These are phyloP conservation scores for Microctonus brassicae DNA, from an alignment of 2,888 invertebrate species.

Conservation along the genomic window DNA sequence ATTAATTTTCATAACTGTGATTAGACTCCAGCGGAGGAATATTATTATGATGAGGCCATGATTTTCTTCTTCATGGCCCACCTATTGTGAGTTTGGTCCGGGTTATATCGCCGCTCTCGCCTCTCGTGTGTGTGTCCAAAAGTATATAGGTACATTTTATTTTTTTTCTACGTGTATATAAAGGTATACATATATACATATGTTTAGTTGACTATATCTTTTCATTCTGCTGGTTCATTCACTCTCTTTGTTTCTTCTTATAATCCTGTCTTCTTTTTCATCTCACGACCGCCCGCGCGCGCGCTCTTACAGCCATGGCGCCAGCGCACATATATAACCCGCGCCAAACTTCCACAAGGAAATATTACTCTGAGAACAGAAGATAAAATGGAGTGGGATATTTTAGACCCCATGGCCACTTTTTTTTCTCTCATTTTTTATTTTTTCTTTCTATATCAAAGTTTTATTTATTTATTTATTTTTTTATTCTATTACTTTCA, in stretches of 20 bases:
- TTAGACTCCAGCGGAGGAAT: constrained; percentile 59
- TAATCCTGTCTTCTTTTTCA: constrained; percentile 31
- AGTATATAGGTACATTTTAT: constrained; percentile 27
- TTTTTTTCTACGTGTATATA: constrained; percentile 23
- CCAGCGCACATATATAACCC: constrained; percentile 61
- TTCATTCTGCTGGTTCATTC: constrained; percentile 35
- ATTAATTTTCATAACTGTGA: constrained; percentile 64
- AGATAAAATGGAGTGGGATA: constrained; percentile 37
- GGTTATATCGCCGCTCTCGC: constrained; percentile 33
- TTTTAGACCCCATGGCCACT: constrained; percentile 43
- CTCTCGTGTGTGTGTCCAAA: constrained; percentile 5
- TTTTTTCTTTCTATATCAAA: constrained; percentile 13
- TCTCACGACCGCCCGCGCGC: constrained; percentile 31
- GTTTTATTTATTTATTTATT: constrained; percentile 32
- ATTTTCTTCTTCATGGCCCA: constrained; percentile 53
- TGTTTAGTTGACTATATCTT: constrained; percentile 35
- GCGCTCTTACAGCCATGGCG: constrained; percentile 57
- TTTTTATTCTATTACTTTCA: constrained; percentile 23
- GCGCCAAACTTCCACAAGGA: constrained; percentile 49
- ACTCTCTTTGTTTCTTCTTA: constrained; percentile 29
- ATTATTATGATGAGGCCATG: constrained; percentile 56
- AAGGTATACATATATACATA: not conserved
- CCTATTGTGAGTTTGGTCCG: constrained; percentile 49
- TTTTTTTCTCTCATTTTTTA: constrained; percentile 31
- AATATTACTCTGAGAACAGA: constrained; percentile 40